phyloP scores from a whole-genome alignment of 2,113 vertebrate species.

The Notarius lentiginosus region DNA sequence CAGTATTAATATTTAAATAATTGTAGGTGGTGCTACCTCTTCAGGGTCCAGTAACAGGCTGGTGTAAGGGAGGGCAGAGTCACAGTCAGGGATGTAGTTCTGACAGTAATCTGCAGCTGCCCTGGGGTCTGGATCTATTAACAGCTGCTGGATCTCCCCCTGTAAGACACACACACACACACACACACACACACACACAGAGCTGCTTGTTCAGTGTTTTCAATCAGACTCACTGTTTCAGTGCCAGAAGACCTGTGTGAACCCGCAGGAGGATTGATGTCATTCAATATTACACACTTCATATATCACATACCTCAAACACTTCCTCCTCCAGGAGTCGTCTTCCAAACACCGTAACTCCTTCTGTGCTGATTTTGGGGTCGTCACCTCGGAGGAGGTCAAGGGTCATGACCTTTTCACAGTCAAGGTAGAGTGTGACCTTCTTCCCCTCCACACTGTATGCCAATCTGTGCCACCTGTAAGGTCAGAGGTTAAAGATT shows the following conservation, averaged over 20 bases:
- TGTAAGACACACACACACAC: slow-evolving; percentile 59
- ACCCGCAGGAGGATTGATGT: neutral
- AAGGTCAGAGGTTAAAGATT: slow-evolving; percentile 4
- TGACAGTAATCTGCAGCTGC: slow-evolving; percentile 89
- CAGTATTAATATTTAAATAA: neutral
- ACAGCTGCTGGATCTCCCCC: slow-evolving; percentile 96
- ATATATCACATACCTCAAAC: slow-evolving; percentile 82
- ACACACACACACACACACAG: slow-evolving; percentile 37
- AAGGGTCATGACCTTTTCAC: slow-evolving; percentile 82
- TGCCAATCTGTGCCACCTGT: slow-evolving; percentile 92
- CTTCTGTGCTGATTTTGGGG: slow-evolving; percentile 84
- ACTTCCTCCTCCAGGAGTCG: slow-evolving; percentile 92
- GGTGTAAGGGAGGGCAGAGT: slow-evolving; percentile 75
- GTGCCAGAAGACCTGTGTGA: neutral
- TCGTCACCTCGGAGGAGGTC: slow-evolving; percentile 80
- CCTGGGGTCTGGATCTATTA: slow-evolving; percentile 81
- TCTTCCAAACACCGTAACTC: slow-evolving; percentile 92
- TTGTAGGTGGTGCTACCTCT: slow-evolving; percentile 60
- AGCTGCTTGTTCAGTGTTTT: neutral
- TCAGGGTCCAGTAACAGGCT: slow-evolving; percentile 63
- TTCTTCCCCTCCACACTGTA: slow-evolving; percentile 88
- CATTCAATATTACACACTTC: neutral
- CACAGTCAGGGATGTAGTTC: slow-evolving; percentile 94
- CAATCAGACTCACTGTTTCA: neutral
- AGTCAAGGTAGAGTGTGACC: slow-evolving; percentile 88